phyloP scores from a whole-genome alignment of 2,797 vertebrate genomes.

The Chaetophractus vellerosus region DNA sequence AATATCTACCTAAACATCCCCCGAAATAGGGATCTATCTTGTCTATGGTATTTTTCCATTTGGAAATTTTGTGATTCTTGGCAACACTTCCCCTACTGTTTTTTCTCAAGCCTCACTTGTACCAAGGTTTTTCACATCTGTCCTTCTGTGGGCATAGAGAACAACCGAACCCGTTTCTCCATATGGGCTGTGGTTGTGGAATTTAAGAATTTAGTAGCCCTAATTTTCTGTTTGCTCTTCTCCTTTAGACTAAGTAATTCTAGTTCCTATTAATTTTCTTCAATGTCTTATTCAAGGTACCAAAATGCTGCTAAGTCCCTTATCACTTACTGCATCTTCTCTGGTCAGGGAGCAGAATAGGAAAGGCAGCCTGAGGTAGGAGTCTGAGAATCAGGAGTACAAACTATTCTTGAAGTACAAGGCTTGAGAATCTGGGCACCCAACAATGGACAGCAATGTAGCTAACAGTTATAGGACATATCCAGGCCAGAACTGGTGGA shows the following conservation, averaged over 20 bases:
- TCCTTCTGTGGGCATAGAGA: not conserved
- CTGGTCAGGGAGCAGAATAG: not conserved
- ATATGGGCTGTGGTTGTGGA: not conserved
- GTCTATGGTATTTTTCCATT: not conserved
- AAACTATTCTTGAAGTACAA: not conserved
- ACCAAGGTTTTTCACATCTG: not conserved
- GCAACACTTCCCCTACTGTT: not conserved
- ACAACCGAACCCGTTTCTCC: not conserved
- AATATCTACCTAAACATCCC: not conserved
- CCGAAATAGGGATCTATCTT: not conserved
- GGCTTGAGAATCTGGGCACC: not conserved
- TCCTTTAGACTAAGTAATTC: not conserved
- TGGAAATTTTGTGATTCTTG: not conserved
- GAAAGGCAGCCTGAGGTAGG: not conserved
- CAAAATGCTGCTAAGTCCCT: not conserved
- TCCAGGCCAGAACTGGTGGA: not conserved
- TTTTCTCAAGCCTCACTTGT: not conserved
- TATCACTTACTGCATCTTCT: not conserved
- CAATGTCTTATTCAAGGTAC: not conserved
- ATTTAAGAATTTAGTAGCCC: not conserved
- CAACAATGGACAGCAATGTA: not conserved
- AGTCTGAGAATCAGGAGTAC: not conserved
- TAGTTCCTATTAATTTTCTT: not conserved
- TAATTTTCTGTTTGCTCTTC: not conserved
- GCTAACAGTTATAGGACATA: accelerated